phyloP scores from a whole-genome alignment of 2,888 invertebrate species.

The Campoplex capitator region DNA sequence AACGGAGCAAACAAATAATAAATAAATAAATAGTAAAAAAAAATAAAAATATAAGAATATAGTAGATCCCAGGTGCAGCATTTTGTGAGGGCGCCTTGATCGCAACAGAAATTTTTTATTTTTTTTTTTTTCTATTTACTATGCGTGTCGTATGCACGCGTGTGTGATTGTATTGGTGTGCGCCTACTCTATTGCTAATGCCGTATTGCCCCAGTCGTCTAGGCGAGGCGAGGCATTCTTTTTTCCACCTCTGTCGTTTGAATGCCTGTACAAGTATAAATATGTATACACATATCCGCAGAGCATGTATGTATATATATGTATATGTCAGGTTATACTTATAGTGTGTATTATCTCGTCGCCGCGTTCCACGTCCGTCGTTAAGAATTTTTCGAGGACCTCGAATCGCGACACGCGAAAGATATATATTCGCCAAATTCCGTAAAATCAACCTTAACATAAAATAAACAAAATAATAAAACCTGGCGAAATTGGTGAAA shows the following conservation, averaged over 20 bases:
- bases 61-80: conserved; percentile 53
- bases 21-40: neutral
- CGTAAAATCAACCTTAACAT: neutral
- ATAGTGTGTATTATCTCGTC: conserved; percentile 30
- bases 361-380: conserved; percentile 51
- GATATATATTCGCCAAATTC: conserved; percentile 3
- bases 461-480: neutral
- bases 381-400: conserved; percentile 2
- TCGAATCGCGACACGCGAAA: neutral
- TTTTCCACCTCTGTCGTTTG: conserved; percentile 62
- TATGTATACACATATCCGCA: neutral
- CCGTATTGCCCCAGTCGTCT: conserved; percentile 59
- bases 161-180: conserved; percentile 4
- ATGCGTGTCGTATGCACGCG: neutral
- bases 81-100: conserved; percentile 76
- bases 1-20: conserved; percentile 19
- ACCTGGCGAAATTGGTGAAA: neutral
- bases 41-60: neutral
- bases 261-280: conserved; percentile 18
- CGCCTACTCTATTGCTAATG: neutral
- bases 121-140: neutral
- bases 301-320: neutral
- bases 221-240: conserved; percentile 73
- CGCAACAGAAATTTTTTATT: conserved; percentile 51
- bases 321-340: conserved; percentile 1